phyloP scores from a whole-genome alignment of 2,888 invertebrate species.

The Apodemia hepburni region DNA sequence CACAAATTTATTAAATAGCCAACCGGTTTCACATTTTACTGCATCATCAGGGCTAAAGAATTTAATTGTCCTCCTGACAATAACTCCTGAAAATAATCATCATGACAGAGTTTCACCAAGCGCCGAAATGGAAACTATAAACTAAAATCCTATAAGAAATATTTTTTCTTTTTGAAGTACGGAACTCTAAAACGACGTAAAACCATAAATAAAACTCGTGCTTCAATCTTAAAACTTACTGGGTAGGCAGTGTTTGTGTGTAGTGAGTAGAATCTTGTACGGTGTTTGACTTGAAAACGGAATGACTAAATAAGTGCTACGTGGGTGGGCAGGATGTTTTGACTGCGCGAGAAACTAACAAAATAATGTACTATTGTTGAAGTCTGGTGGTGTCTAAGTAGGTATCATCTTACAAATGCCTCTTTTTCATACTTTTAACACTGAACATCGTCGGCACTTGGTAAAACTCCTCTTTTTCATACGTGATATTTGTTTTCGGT shows the following conservation, averaged over 20 bases:
- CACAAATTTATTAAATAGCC: no score
- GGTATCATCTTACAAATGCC: not conserved
- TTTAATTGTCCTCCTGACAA: no score
- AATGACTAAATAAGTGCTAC: conserved; percentile 4
- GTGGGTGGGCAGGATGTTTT: conserved; percentile 10
- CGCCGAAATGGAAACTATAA: no score
- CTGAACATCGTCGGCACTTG: no score
- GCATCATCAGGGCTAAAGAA: no score
- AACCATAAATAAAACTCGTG: not conserved
- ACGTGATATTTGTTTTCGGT: not conserved
- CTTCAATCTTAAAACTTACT: not conserved
- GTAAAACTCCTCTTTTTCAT: not conserved
- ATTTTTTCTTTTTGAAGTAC: no score
- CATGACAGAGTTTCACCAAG: no score
- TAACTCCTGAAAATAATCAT: no score
- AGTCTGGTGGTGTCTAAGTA: not conserved
- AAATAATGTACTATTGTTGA: conserved; percentile 7
- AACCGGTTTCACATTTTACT: no score
- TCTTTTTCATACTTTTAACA: no score
- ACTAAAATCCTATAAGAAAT: no score
- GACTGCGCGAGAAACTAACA: conserved; percentile 12
- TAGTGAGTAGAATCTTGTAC: not conserved
- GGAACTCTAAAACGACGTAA: no score
- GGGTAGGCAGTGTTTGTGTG: not conserved
- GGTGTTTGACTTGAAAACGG: not conserved